Conservation (phyloP, 2,888 invertebrate genomes). For the Cephus pygmeus region DNA sequence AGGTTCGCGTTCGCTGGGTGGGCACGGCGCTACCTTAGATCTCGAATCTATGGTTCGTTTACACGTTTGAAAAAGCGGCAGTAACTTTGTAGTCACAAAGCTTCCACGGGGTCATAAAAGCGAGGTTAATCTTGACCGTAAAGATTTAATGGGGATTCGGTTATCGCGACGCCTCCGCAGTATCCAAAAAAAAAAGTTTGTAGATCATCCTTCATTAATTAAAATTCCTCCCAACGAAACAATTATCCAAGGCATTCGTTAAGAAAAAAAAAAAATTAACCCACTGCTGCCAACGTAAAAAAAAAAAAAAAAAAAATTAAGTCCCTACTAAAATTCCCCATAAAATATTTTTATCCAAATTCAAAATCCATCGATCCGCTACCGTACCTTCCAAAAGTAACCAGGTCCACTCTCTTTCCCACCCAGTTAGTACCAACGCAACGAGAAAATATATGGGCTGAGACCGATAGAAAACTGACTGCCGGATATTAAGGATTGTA, state of each 20-base stretch:
- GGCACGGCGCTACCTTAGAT: conserved; percentile 9
- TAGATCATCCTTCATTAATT: background rate
- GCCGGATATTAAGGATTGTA: background rate
- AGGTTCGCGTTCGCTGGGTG: background rate
- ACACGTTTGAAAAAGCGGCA: conserved; percentile 14
- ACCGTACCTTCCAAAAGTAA: background rate
- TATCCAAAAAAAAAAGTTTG: background rate
- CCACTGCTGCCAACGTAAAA: background rate
- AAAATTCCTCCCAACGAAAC: background rate
- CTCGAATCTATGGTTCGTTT: conserved; percentile 7
- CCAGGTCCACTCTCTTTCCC: background rate
- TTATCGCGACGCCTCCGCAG: background rate
- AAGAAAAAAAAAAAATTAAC: background rate
- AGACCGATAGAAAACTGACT: conserved; percentile 10
- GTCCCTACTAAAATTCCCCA: background rate
- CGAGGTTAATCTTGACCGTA: conserved; percentile 17
- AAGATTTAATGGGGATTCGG: conserved; percentile 11
- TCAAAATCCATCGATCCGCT: background rate
- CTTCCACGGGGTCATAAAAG: conserved; percentile 12
- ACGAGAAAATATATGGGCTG: conserved; percentile 1
- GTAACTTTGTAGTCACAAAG: conserved; percentile 20
- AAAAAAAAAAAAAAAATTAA: background rate
- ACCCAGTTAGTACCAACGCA: background rate
- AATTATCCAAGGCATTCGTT: background rate
- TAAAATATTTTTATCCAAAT: background rate